phyloP scores from a whole-genome alignment of 2,113 vertebrate genomes.

The Pristiophorus japonicus region DNA sequence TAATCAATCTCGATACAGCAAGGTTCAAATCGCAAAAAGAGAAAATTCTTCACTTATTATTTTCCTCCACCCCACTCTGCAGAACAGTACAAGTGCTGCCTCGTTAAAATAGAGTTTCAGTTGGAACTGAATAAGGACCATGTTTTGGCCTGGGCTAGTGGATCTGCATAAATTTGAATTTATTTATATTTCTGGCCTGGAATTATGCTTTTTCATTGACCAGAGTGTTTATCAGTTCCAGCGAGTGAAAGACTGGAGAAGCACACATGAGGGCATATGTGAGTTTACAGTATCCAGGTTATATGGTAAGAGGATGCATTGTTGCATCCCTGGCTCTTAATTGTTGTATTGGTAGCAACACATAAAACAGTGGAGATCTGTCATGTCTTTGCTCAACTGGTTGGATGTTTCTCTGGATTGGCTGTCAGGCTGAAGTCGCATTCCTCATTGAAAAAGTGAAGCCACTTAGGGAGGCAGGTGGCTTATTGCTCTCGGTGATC shows the following conservation, averaged over 20 bases:
- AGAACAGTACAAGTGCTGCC: background rate
- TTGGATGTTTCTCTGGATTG: background rate
- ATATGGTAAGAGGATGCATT: no score
- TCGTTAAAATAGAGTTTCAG: background rate
- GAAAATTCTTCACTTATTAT: background rate
- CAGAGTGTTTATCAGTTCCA: no score
- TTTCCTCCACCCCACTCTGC: background rate
- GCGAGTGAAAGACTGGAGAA: no score
- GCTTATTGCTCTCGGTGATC: background rate
- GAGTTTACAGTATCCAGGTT: no score
- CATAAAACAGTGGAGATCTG: background rate
- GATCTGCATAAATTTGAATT: background rate
- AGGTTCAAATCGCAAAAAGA: background rate
- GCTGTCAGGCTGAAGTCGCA: background rate
- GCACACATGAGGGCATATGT: no score
- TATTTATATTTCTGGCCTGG: background rate
- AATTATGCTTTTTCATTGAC: background rate
- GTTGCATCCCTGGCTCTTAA: background rate
- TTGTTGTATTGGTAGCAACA: background rate
- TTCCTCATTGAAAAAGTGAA: background rate
- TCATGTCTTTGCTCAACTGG: background rate
- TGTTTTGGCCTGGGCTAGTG: background rate
- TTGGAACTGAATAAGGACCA: background rate
- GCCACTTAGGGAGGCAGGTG: no score
- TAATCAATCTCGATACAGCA: background rate